Conservation (phyloP, 2,888 invertebrate genomes). For the Congeria kusceri region DNA sequence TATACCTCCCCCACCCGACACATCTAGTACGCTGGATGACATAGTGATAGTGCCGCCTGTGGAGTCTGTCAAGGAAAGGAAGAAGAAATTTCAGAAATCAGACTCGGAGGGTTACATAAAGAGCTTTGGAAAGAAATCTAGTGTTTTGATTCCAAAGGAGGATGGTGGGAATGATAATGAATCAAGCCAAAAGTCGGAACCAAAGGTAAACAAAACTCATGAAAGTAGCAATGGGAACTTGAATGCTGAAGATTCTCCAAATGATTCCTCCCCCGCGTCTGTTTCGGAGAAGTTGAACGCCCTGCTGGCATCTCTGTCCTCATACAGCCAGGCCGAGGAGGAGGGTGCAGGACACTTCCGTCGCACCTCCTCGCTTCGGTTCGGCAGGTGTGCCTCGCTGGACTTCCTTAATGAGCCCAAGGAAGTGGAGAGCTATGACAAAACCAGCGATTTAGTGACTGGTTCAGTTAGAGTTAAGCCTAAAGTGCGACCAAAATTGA, state of each 20-base stretch:
- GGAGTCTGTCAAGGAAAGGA: conserved; percentile 59
- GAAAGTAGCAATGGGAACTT: neutral
- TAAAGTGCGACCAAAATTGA: conserved; percentile 47
- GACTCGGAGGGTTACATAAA: conserved; percentile 28
- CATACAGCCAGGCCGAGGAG: conserved; percentile 52
- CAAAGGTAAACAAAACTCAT: conserved; percentile 13
- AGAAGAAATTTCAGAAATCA: conserved; percentile 56
- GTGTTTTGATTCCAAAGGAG: neutral
- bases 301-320: conserved; percentile 75
- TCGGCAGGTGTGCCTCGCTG: conserved; percentile 55
- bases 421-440: conserved; percentile 22
- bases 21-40: conserved; percentile 65
- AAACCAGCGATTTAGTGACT: conserved; percentile 50
- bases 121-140: conserved; percentile 20
- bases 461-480: conserved; percentile 59
- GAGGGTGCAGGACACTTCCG: conserved; percentile 58
- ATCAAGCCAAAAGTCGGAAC: conserved; percentile 8
- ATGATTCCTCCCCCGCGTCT: conserved; percentile 76
- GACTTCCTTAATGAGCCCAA: conserved; percentile 49
- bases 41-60: conserved; percentile 78
- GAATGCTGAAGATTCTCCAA: conserved; percentile 13
- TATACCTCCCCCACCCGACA: conserved; percentile 79
- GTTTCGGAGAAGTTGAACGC: conserved; percentile 78
- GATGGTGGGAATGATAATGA: neutral
- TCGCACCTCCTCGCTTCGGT: conserved; percentile 66